Conservation (phyloP, 2,113 vertebrate genomes). For the Leucopsar rothschildi region DNA sequence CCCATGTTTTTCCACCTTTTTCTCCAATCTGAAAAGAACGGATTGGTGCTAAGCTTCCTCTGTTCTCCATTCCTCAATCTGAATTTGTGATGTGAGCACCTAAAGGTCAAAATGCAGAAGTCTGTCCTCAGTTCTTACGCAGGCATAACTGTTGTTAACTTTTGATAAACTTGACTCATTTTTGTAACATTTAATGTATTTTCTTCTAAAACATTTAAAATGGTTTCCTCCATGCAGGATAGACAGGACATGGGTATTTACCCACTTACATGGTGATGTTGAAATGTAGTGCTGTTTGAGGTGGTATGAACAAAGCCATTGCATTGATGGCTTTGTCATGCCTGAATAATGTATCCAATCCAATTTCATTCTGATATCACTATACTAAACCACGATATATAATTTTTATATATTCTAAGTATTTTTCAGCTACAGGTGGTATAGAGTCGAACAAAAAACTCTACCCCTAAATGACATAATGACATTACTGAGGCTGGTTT, state of each 20-base stretch:
- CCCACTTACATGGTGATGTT: neutral
- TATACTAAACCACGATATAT: neutral
- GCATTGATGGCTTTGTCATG: neutral
- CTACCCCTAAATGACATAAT: slow-evolving; percentile 27
- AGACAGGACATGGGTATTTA: neutral
- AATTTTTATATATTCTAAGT: slow-evolving; percentile 13
- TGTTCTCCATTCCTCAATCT: neutral
- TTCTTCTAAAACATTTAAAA: neutral
- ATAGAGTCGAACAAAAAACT: neutral
- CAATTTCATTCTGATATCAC: neutral
- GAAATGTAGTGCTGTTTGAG: neutral
- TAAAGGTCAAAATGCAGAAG: neutral
- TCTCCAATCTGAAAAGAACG: neutral
- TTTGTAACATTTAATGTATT: neutral
- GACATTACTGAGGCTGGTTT: slow-evolving; percentile 35
- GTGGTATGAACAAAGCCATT: neutral
- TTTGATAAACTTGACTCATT: neutral
- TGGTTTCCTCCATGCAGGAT: neutral
- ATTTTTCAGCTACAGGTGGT: slow-evolving; percentile 13
- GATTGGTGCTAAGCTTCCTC: neutral
- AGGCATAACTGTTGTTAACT: neutral
- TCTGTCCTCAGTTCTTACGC: neutral
- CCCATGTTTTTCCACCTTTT: neutral
- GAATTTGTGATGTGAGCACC: neutral
- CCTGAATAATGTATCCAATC: neutral